Conservation (phyloP, 2,888 invertebrate species). For the Agapetus fuscipes region DNA sequence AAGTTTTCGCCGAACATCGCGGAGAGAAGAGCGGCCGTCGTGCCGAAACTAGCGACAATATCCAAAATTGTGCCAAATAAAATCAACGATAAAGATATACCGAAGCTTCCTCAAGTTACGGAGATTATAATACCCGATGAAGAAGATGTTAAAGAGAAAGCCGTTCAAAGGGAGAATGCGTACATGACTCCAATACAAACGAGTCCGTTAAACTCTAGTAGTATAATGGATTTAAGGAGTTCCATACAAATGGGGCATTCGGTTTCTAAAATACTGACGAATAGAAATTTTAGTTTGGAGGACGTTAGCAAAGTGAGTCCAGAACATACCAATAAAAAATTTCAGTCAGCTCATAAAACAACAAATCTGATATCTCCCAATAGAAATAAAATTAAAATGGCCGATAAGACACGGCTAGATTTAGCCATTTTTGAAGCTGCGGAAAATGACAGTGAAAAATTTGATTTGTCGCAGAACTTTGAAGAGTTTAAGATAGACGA, state of each 20-base stretch:
- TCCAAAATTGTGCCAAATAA: constrained; percentile 33
- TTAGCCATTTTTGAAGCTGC: constrained; percentile 34
- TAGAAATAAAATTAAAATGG: constrained; percentile 8
- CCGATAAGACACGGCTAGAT: constrained; percentile 27
- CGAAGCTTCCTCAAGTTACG: constrained; percentile 64
- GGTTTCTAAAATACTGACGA: constrained; percentile 48
- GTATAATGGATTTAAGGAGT: constrained; percentile 41
- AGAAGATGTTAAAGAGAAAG: constrained; percentile 29
- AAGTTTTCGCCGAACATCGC: constrained; percentile 39
- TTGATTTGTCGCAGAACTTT: constrained; percentile 65
- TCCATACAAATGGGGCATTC: constrained; percentile 53
- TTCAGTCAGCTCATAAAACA: constrained; percentile 23
- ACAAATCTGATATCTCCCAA: constrained; percentile 1
- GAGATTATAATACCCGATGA: constrained; percentile 64
- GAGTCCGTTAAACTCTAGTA: constrained; percentile 32
- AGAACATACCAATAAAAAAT: constrained; percentile 39
- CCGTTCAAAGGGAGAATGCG: constrained; percentile 22
- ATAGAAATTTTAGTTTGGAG: constrained; percentile 40
- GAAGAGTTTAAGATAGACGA: constrained; percentile 73
- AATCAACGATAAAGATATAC: constrained; percentile 52
- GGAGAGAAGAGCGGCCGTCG: constrained; percentile 37
- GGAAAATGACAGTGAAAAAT: constrained; percentile 46
- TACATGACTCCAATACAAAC: constrained; percentile 3
- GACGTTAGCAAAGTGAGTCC: constrained; percentile 39
- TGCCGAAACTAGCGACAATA: constrained; percentile 25